Conservation (phyloP, 1,140 invertebrate species). For the Brachionus plicatilis region DNA sequence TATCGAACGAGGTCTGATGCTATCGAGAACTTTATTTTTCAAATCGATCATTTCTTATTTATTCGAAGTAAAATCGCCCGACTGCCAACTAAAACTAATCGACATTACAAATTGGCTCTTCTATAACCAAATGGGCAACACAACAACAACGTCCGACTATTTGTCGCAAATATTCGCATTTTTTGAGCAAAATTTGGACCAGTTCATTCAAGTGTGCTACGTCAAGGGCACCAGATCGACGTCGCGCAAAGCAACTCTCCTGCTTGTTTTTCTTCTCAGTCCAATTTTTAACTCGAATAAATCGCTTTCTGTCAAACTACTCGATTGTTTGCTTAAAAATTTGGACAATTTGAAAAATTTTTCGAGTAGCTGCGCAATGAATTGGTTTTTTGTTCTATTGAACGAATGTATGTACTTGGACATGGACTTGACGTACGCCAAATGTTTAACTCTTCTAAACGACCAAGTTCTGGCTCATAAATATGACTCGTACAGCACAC, state of each 20-base stretch:
- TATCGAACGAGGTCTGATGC: background rate
- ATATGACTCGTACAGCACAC: conserved; percentile 15
- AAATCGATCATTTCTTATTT: background rate
- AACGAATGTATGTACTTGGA: conserved; percentile 5
- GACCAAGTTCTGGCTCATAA: background rate
- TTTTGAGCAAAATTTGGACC: background rate
- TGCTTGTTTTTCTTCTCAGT: background rate
- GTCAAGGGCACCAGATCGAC: background rate
- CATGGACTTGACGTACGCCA: background rate
- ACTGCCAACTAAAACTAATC: conserved; percentile 6
- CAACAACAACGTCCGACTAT: background rate
- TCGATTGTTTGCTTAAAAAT: background rate
- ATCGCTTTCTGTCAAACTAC: background rate
- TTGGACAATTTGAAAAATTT: background rate
- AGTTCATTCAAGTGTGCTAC: background rate
- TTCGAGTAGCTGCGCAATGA: background rate
- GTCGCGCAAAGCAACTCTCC: background rate
- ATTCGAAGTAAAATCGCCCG: background rate
- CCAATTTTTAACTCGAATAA: background rate
- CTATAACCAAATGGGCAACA: background rate
- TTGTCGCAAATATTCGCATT: background rate
- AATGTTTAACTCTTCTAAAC: background rate
- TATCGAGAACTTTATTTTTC: background rate
- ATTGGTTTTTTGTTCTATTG: conserved; percentile 28
- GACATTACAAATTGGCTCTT: conserved; percentile 8